Base-by-base conservation (phyloP, 2,888 invertebrate genomes). In the Drosophila aldrichi region DNA sequence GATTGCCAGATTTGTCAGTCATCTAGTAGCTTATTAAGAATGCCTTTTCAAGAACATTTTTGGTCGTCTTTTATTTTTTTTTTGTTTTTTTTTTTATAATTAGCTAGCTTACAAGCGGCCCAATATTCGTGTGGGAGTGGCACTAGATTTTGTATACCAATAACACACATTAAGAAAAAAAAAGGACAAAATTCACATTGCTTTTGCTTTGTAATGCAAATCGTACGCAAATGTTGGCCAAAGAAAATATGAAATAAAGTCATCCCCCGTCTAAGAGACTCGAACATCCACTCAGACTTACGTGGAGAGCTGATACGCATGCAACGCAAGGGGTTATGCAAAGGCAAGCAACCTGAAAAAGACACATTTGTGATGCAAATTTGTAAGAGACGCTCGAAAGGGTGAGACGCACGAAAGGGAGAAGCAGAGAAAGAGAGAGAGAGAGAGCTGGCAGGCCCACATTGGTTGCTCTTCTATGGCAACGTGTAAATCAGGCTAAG, bases 261-360 rank as follows among this genome's bases (percentile, higher is more conserved):
- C 71, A 75, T 77, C 52, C 68, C 58, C 56, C 32, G 14, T 43
- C 69, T 52, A 36, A 52, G 34, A 63, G 62, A 56, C 54, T 34
- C 51, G 29, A 46, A 34, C 61, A 43, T 59, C 46, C 25, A 40
- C 63, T 52, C 51, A 18, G 20, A 38, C 29, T 79, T 70, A 73
- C 79, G 71, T 76, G 81, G 74, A 81, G 65, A 72, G 70, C 71
- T 71, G 52, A 34, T 52, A 36, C 69, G 54, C 58, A 48, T 63
- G 74, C 82, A 70, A 77, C 66, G 67, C 77, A 87, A 88, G 82
- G 86, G 86, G 89, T 87, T 87, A 87, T 86, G 86, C 89, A 87
- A 89, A 87, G 84, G 88, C 86, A 87, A 87, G 87, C 86, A 87
- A 87, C 89, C 86, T 87, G 86, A 87, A 87, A 87, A 87, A 87